Evolutionary conservation across 2,888 invertebrate species (phyloP), one percentile per base, ranked within the genome.

Genomic region (Sabatieria punctata): DNA sequence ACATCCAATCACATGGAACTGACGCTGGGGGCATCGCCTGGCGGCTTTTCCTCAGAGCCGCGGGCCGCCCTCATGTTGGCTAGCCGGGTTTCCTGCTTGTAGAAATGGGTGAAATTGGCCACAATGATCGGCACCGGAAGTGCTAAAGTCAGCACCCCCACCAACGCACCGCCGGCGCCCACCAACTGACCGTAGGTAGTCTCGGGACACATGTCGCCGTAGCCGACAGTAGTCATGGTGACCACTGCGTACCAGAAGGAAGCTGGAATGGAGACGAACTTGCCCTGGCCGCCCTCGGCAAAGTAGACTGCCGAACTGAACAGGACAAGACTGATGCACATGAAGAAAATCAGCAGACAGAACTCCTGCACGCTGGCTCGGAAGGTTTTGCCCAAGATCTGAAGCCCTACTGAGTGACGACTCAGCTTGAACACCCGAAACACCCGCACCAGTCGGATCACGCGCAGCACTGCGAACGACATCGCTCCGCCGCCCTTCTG

Each of bases 351-450:
- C 51, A 72, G 68, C 36, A 71, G 58, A 33, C 65, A 60, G 45
- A 71, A 61, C 26, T 69, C 71, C 54, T 69, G 68, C 2, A 71
- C 54, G 46, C 68, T 68, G n/a, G 71, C 70, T 51, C 65, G 60
- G 60, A 72, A 72, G 11, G 72, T 72, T 48, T 71, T 63, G 41
- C 70, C 65, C 26, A 72, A 60, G 25, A 72, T 69, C 57, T 71
- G 71, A 23, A 72, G 62, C 19, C 72, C 71, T 13, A 68, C 65
- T 4, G 71, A 72, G 55, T 72, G 71, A 57, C 70, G 67, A 43
- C 68, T 68, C 43, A 72, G 60, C 55, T 72, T 72, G 58, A 72
- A 72, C 48, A 72, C 60, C 23, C 64, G 53, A 46, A 64, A 64
- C 6, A 64, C 64, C 18, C 64, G 54, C 24, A 64, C 62, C 27